Evolutionary conservation across 2,888 invertebrate species (phyloP).

Genomic region (Meta bourneti): DNA sequence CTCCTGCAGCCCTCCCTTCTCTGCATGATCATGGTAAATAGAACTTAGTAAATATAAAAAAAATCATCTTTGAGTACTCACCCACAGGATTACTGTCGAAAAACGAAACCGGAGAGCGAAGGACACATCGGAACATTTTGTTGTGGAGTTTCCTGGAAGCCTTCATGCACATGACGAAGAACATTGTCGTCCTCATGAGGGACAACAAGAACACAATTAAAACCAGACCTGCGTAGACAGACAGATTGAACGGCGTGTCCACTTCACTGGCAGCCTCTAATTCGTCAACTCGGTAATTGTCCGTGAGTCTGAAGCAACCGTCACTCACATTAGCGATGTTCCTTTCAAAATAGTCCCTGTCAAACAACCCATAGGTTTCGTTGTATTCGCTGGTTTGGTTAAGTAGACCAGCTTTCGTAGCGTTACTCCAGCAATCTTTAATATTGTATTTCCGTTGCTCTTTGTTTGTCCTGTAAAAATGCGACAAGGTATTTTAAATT

Average conservation of each 20-base stretch:
- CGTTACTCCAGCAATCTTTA: constrained; percentile 58
- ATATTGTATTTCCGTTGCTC: constrained; percentile 70
- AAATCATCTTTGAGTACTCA: constrained; percentile 61
- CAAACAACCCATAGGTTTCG: constrained; percentile 33
- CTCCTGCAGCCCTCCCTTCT: too few relatives aligned
- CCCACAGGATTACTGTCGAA: constrained; percentile 83
- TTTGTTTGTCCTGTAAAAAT: constrained; percentile 58
- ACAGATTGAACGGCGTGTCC: constrained; percentile 40
- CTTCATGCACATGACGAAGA: constrained; percentile 78
- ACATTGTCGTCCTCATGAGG: constrained; percentile 75
- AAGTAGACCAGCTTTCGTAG: constrained; percentile 33
- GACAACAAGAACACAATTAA: constrained; percentile 75
- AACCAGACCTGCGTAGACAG: constrained; percentile 70
- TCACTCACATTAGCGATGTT: constrained; percentile 51
- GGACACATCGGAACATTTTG: constrained; percentile 79
- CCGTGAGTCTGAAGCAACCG: constrained; percentile 41
- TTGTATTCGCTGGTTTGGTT: constrained; percentile 57
- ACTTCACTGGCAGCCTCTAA: constrained; percentile 21
- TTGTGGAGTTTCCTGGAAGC: constrained; percentile 78
- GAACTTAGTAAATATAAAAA: background rate
- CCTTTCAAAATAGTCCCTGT: constrained; percentile 25
- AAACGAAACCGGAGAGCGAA: constrained; percentile 81
- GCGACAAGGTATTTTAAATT: background rate
- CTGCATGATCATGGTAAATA: background rate
- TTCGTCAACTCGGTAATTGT: constrained; percentile 52